These are phyloP conservation scores for Pachymerium ferrugineum DNA, from an alignment of 2,888 invertebrate species.

Conservation along the genomic window DNA sequence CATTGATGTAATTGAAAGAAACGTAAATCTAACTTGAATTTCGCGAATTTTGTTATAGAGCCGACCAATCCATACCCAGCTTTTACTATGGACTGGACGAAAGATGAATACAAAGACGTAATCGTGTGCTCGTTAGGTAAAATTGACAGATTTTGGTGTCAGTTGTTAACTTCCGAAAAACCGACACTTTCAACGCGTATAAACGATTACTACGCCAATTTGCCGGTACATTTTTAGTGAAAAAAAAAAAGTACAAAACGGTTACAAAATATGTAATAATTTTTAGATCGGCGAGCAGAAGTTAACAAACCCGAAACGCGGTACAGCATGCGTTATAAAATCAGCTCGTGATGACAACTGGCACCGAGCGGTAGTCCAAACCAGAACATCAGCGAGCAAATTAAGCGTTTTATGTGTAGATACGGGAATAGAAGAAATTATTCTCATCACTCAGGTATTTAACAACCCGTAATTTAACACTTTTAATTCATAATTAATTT, in stretches of 20 bases:
- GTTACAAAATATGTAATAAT: neutral
- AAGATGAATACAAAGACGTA: conserved; percentile 14
- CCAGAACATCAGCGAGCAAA: conserved; percentile 5
- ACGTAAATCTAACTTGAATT: too few relatives aligned
- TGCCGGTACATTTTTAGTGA: neutral
- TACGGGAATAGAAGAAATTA: neutral
- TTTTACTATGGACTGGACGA: neutral
- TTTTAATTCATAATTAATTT: neutral
- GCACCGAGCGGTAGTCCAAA: conserved; percentile 12
- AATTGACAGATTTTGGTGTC: conserved; percentile 6
- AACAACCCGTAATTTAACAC: neutral
- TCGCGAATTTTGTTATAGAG: neutral
- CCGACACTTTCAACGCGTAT: neutral
- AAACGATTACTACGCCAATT: neutral
- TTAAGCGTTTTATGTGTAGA: neutral
- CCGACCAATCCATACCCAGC: neutral
- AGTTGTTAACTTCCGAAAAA: neutral
- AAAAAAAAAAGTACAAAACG: neutral
- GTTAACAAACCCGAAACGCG: neutral
- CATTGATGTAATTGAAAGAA: too few relatives aligned
- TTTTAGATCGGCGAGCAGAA: neutral
- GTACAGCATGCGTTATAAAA: conserved; percentile 12
- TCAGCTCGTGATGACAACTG: neutral
- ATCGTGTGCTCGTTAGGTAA: neutral
- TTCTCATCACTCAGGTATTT: conserved; percentile 21